Evolutionary conservation across 2,797 vertebrate species (phyloP).

Genomic region (Xiphorhynchus erythropygius): DNA sequence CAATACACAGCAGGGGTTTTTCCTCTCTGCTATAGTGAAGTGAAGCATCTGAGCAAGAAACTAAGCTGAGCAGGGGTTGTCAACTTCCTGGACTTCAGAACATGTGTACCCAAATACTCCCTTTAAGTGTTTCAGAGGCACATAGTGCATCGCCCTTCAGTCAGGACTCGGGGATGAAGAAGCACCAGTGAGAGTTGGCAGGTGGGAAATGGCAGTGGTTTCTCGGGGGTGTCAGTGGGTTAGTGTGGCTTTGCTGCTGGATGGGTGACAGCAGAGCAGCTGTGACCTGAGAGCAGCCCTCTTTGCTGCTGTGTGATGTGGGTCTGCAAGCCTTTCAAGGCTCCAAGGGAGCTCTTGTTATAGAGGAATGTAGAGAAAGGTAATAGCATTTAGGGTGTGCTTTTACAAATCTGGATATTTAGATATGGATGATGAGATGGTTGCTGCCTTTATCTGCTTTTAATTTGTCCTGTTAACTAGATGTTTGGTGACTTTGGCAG

Average conservation of each 20-base stretch:
- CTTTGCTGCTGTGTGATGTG: background rate
- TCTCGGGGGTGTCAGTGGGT: background rate
- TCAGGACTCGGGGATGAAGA: background rate
- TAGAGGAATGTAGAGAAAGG: background rate
- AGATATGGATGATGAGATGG: background rate
- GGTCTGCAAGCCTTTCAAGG: background rate
- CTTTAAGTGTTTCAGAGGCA: rapidly evolving
- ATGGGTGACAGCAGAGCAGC: background rate
- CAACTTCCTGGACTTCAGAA: background rate
- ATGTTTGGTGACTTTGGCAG: background rate
- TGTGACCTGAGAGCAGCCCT: background rate
- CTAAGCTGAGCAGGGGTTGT: background rate
- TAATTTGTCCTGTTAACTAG: background rate
- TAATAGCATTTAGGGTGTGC: background rate
- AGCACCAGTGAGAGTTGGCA: background rate
- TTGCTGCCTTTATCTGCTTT: background rate
- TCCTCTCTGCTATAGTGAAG: background rate
- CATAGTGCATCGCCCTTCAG: rapidly evolving
- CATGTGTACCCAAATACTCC: background rate
- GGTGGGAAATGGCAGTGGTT: background rate
- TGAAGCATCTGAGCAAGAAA: background rate
- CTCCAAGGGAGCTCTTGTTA: background rate
- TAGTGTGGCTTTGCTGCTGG: background rate
- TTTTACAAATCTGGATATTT: background rate
- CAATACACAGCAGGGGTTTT: background rate